phyloP scores from a whole-genome alignment of 2,113 vertebrate species.

The Sander vitreus region DNA sequence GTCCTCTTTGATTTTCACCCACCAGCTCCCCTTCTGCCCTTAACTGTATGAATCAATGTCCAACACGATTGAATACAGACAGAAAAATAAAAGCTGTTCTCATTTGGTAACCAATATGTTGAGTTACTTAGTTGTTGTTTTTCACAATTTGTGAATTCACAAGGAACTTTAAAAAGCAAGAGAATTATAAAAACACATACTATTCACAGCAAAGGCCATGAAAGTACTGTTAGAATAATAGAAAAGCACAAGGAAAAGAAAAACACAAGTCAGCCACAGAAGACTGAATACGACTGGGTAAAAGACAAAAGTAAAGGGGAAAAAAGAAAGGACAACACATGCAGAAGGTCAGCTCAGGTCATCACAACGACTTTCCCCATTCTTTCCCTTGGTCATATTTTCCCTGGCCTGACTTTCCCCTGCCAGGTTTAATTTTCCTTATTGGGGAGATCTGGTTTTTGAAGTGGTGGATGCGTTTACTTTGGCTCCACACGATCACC shows the following conservation, averaged over 20 bases:
- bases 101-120: background rate
- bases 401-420: conserved; percentile 54
- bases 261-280: background rate
- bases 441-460: conserved; percentile 61
- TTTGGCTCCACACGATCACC: conserved; percentile 57
- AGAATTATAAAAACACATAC: background rate
- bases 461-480: conserved; percentile 59
- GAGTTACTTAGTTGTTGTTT: background rate
- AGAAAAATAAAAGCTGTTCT: background rate
- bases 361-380: conserved; percentile 26
- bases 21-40: background rate
- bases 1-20: conserved; percentile 10
- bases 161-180: background rate
- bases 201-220: background rate
- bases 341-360: conserved; percentile 18
- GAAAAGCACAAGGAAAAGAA: background rate
- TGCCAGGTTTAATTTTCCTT: conserved; percentile 70
- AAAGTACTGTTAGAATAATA: background rate
- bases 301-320: background rate
- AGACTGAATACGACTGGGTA: background rate
- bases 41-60: conserved; percentile 16
- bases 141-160: too few species aligned
- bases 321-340: conserved; percentile 4
- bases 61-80: conserved; percentile 7
- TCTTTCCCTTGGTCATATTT: conserved; percentile 64